Base-by-base conservation (phyloP, 2,888 invertebrate species). In the Dione juno region DNA sequence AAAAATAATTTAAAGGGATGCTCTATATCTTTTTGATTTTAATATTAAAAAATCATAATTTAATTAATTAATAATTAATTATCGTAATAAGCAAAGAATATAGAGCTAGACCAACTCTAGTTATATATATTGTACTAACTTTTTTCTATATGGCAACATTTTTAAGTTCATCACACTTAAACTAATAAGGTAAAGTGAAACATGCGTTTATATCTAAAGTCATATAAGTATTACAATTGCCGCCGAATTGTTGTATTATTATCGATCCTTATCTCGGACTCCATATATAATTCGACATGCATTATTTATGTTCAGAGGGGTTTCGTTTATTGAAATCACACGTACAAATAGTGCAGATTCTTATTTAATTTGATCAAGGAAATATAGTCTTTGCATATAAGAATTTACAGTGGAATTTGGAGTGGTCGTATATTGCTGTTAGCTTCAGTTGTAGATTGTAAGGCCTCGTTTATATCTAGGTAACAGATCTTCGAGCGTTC, bases 221-320 rank as follows among this genome's bases (percentile, higher is more conserved):
- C 35, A 35, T 19, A 21, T 59, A 45, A 16, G 40, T 58, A 35
- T 41, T 69, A 75, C 72, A 68, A 72, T 71, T 45, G 75, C 79
- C 80, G 80, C 78, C 78, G 75, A 78, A 80, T 80, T 80, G 82
- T 83, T 79, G 72, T 71, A 81, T 76, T 77, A 77, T 73, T 74
- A 78, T 76, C 71, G 76, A 78, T 78, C 75, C 68, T 74, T 75
- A 76, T 76, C 76, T 67, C 58, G 75, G 76, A 73, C 67, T 72
- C 74, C 71, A 77, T 79, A 79, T 82, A 83, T 86, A 87, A 89
- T 90, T 89, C 86, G 87, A 88, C 89, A 89, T 89, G 86, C 89
- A 91, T 92, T 91, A 92, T 92, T 92, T 89, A 92, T 90, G 81
- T 83, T 83, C 80, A 71, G 75, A 78, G 82, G 89, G 90, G 88